phyloP scores from a whole-genome alignment of 2,797 vertebrate species.

The Arctocebus calabarensis region DNA sequence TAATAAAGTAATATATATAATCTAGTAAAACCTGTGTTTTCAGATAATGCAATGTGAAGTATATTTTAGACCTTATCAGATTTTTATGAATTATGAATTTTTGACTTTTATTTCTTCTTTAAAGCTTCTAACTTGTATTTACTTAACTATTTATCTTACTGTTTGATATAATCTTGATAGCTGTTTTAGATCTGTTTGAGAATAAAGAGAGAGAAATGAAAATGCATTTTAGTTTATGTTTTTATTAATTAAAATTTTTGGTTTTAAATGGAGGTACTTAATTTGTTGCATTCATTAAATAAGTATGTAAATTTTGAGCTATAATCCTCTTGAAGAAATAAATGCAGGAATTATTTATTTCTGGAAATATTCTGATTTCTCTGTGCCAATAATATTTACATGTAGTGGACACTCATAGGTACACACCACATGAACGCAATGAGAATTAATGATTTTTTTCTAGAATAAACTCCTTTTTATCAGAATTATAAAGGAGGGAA shows the following conservation, averaged over 20 bases:
- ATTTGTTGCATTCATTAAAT: neutral
- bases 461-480: neutral
- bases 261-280: neutral
- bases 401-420: neutral
- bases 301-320: neutral
- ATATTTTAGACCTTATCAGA: too few relatives aligned
- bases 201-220: conserved; percentile 4
- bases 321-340: neutral
- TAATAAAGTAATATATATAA: too few relatives aligned
- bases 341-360: neutral
- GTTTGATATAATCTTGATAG: neutral
- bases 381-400: neutral
- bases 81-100: too few relatives aligned
- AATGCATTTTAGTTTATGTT: neutral
- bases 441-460: neutral
- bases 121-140: neutral
- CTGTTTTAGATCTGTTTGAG: neutral
- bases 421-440: neutral
- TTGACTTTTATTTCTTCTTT: too few relatives aligned
- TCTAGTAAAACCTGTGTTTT: too few relatives aligned
- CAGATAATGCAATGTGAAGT: too few relatives aligned
- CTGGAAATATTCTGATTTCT: neutral
- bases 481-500: neutral
- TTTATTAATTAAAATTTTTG: neutral
- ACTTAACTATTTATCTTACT: neutral